These are phyloP conservation scores for Aporophyla nigra DNA, from an alignment of 2,888 invertebrate species.

Conservation along the genomic window DNA sequence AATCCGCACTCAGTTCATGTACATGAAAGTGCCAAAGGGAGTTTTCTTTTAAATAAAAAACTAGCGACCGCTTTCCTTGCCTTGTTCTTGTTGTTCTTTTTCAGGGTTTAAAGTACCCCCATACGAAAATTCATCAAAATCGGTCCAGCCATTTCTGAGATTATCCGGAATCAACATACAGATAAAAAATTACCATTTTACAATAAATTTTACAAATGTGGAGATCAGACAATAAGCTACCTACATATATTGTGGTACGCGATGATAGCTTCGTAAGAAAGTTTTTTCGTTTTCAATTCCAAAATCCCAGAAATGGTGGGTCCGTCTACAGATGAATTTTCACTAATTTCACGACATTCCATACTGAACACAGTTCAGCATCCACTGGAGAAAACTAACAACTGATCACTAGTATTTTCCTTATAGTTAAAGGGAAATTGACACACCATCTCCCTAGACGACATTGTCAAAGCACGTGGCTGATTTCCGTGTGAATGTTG, in stretches of 20 bases:
- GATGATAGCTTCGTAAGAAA: background rate
- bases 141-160: background rate
- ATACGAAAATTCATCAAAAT: too few species aligned
- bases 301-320: too few species aligned
- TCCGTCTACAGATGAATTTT: background rate
- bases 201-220: too few species aligned
- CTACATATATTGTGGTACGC: too few species aligned
- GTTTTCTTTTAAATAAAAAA: too few species aligned
- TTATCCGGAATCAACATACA: background rate
- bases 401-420: background rate
- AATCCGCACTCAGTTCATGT: background rate
- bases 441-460: background rate
- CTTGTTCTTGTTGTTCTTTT: too few species aligned
- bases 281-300: too few species aligned
- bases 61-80: too few species aligned
- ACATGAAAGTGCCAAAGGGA: background rate
- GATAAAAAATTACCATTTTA: too few species aligned
- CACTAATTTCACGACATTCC: background rate
- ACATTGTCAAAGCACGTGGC: background rate
- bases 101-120: too few species aligned
- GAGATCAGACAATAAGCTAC: too few species aligned
- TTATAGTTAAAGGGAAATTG: background rate
- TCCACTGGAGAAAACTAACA: background rate
- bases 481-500: background rate
- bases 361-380: background rate